Conservation (phyloP, 1,140 invertebrate genomes). For the Drosophila sp. region DNA sequence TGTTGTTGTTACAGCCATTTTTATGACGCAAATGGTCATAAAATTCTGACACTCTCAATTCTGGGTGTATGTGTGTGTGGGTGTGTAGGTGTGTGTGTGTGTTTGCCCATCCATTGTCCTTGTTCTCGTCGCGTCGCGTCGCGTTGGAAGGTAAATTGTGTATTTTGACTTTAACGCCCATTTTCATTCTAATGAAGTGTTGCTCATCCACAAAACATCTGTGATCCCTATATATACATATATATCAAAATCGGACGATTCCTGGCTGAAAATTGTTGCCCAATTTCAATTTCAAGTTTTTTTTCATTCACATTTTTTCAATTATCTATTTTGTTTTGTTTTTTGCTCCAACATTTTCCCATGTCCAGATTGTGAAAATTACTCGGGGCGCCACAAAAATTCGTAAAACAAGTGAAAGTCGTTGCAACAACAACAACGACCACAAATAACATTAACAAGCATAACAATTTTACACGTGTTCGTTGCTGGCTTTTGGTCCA, state of each 20-base stretch:
- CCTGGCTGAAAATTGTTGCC: not conserved
- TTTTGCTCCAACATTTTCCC: conserved; percentile 28
- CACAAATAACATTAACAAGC: conserved; percentile 63
- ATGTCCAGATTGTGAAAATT: conserved; percentile 42
- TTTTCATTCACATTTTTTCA: not conserved
- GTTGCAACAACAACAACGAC: conserved; percentile 35
- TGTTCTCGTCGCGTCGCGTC: conserved; percentile 28
- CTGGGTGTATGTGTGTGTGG: conserved; percentile 15
- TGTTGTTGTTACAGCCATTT: conserved; percentile 75
- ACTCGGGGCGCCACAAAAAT: conserved; percentile 56
- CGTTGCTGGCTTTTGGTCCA: conserved; percentile 24
- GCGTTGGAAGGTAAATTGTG: conserved; percentile 39
- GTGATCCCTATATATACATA: conserved; percentile 5
- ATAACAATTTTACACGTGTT: conserved; percentile 70
- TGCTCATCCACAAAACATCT: conserved; percentile 15
- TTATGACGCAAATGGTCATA: conserved; percentile 74
- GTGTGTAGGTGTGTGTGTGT: conserved; percentile 8
- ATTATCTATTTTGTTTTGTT: not conserved
- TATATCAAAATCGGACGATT: not conserved
- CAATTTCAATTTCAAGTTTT: not conserved
- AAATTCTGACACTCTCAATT: conserved; percentile 49
- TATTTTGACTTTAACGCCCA: conserved; percentile 62
- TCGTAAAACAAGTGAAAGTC: conserved; percentile 72
- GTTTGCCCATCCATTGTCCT: conserved; percentile 53
- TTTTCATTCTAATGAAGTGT: conserved; percentile 69